These are phyloP conservation scores for Neomicropteryx cornuta DNA, from an alignment of 1,140 invertebrate genomes.

Conservation along the genomic window DNA sequence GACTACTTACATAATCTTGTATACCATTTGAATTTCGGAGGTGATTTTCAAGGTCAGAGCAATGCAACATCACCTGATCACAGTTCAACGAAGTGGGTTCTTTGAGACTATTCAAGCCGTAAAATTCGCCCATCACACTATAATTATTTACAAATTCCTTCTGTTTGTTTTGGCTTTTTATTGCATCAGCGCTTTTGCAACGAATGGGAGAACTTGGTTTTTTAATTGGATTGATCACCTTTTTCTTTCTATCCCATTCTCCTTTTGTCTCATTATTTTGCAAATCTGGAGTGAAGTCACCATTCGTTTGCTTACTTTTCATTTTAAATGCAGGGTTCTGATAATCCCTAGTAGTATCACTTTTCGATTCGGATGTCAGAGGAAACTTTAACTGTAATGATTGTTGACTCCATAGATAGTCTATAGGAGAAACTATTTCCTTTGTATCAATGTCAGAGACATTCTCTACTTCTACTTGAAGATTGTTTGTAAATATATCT, in stretches of 20 bases:
- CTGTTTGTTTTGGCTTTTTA: too few species aligned
- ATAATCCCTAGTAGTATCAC: slow-evolving; percentile 16
- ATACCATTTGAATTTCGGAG: too few species aligned
- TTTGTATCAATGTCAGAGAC: neutral
- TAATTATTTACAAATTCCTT: too few species aligned
- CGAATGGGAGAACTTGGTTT: neutral
- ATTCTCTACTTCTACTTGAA: too few species aligned
- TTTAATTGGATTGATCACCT: neutral
- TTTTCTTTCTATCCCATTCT: neutral
- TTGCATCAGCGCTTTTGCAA: slow-evolving; percentile 21
- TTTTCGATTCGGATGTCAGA: slow-evolving; percentile 7
- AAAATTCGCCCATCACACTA: too few species aligned
- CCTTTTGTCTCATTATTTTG: slow-evolving; percentile 11
- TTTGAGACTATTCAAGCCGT: too few species aligned
- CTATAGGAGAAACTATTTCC: slow-evolving; percentile 25
- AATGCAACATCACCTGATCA: slow-evolving; percentile 23
- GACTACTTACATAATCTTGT: too few species aligned
- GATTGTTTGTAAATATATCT: too few species aligned
- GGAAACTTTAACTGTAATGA: slow-evolving; percentile 28
- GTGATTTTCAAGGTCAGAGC: slow-evolving; percentile 14
- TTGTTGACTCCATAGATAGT: slow-evolving; percentile 35
- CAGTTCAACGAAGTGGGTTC: too few species aligned
- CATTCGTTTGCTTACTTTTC: slow-evolving; percentile 32
- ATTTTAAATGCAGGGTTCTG: slow-evolving; percentile 21
- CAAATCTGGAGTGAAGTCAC: too few species aligned